phyloP scores from a whole-genome alignment of 2,888 invertebrate genomes.

The Steinernema scapterisci region DNA sequence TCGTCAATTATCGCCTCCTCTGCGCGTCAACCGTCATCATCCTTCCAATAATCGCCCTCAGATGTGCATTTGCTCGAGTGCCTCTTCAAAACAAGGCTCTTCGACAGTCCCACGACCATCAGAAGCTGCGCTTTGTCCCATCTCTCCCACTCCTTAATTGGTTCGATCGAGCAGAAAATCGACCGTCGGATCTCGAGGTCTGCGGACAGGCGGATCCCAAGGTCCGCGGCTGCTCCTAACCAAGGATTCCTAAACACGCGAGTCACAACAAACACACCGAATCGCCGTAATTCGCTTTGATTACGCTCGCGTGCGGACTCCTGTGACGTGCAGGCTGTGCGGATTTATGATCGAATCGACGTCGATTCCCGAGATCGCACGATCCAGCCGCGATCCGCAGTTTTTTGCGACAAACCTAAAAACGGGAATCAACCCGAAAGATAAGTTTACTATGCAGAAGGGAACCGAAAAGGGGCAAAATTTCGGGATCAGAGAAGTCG shows the following conservation, averaged over 20 bases:
- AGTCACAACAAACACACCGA: background rate
- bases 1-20: constrained; percentile 5
- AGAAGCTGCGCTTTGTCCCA: background rate
- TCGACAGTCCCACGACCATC: background rate
- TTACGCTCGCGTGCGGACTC: background rate
- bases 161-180: background rate
- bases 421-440: background rate
- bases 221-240: too few species aligned
- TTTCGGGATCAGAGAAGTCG: background rate
- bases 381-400: background rate
- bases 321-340: background rate
- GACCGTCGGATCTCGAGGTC: background rate
- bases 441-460: background rate
- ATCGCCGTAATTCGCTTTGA: background rate
- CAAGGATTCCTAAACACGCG: too few species aligned
- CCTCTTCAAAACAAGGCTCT: background rate
- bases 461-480: background rate
- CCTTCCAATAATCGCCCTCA: background rate
- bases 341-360: background rate
- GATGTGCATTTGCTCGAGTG: constrained; percentile 1
- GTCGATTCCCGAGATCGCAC: background rate
- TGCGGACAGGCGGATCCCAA: background rate
- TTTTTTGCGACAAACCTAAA: background rate
- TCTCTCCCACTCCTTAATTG: background rate
- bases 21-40: too few species aligned